Conservation (phyloP, 2,888 invertebrate genomes). For the Protonemura montana region DNA sequence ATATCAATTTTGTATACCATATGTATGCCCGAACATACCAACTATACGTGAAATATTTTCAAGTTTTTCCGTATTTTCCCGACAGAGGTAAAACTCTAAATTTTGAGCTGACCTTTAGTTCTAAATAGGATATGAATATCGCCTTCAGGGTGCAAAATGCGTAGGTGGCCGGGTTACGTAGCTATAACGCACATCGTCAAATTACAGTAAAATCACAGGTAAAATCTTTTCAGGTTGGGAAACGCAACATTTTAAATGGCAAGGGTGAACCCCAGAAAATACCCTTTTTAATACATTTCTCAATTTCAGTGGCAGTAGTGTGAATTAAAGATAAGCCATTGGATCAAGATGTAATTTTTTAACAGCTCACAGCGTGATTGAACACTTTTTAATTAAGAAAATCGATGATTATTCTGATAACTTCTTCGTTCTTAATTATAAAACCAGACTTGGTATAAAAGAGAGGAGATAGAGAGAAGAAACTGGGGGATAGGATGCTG, state of each 20-base stretch:
- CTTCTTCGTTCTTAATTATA: not conserved
- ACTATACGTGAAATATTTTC: no score
- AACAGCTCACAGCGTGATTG: not conserved
- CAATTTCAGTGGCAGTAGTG: not conserved
- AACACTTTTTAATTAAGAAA: not conserved
- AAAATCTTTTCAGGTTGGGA: no score
- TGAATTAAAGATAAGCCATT: no score
- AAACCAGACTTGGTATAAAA: not conserved
- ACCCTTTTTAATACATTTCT: not conserved
- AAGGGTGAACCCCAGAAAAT: not conserved
- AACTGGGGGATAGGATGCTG: not conserved
- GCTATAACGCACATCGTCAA: not conserved
- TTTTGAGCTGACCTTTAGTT: not conserved
- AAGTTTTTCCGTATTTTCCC: not conserved
- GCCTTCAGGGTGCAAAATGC: not conserved
- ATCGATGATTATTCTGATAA: not conserved
- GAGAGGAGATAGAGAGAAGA: not conserved
- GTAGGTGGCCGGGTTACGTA: not conserved
- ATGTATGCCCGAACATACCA: no score
- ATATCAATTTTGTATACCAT: no score
- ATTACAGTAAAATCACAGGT: no score
- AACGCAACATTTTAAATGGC: not conserved
- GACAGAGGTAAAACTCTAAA: not conserved
- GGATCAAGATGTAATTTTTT: not conserved
- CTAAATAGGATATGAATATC: not conserved